Base-by-base conservation (phyloP, 1,140 invertebrate species). In the Orius laevigatus region DNA sequence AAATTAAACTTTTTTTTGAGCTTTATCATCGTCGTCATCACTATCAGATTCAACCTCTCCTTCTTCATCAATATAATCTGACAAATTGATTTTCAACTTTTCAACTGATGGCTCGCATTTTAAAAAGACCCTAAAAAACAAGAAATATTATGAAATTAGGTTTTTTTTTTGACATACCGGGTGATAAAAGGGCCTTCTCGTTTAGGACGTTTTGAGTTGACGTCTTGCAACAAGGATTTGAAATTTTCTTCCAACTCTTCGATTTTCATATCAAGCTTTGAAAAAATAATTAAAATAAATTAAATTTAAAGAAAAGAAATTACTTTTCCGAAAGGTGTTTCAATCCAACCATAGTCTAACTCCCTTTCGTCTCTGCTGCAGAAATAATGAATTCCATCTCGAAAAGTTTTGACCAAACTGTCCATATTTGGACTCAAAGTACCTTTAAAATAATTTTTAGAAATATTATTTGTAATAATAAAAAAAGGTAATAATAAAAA, bases 261-360 rank as follows among this genome's bases (percentile, higher is more conserved):
- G 8, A 8, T 25, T 25, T 25, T 25, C 25, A 25, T 25, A 8
- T 25, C 25, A 25, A 25, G 25, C 25, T 25, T 38, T 2, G 5
- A 39, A 9, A 48, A 38, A 39, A 48, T 16, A 15, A n/a, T 18
- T 31, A 19, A 38, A 2, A 48, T 3, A 25, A 48, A 39, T 38
- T n/a, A 11, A 46, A 12, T 14, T 1, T 2, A n/a, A 25, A 6
- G 4, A 46, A n/a, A 5, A n/a, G 2, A 46, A 33, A 39, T 67
- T 69, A 84, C 79, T 51, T 63, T 72, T 55, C 84, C 84, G 58
- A 87, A 66, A 14, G 68, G 60, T 9, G 77, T 63, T 46, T 75
- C 66, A 35, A 82, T 70, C 31, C 62, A 60, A 2, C 78, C 84
- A 66, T 76, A 87, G 60, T 79, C 74, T 54, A 72, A 67, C 58